Base-by-base conservation (phyloP, 2,888 invertebrate genomes). In the Aspidapion aeneum region DNA sequence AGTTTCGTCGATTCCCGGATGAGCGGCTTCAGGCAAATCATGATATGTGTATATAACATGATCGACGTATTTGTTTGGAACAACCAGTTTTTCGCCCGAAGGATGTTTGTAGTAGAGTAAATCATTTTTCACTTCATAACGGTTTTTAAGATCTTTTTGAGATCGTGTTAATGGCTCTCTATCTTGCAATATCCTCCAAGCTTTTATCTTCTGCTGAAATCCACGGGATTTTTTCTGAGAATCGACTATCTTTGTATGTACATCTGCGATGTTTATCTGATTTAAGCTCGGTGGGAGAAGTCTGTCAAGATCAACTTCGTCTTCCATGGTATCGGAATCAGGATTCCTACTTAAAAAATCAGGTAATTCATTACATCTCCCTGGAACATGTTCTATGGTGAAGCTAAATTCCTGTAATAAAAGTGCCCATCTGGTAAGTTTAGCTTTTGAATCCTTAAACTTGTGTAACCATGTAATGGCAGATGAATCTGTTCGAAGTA, bases 271-370 rank as follows among this genome's bases (percentile, higher is more conserved):
- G n/a, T n/a, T n/a, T n/a, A 48, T 9, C n/a, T 48, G 49, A 48
- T 48, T n/a, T 12, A 48, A 12, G n/a, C 49, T 12, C n/a, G 49
- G 9, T 12, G 49, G n/a, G n/a, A 12, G 12, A 18, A n/a, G n/a
- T n/a, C n/a, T n/a, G n/a, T n/a, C n/a, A n/a, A n/a, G n/a, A n/a
- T n/a, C n/a, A n/a, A n/a, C n/a, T n/a, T n/a, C n/a, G n/a, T 54
- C 54, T 9, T 12, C 7, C 7, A 7, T 17, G 17, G 7, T 9
- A 17, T 60, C 7, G 3, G 48, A 21, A 18, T 19, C 57, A n/a
- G n/a, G n/a, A n/a, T n/a, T n/a, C n/a, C n/a, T n/a, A n/a, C n/a
- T 67, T 20, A 68, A 55, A 2, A 55, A 58, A 48, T 68, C 68
- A 2, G 68, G 60, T 18, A 69, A 57, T 52, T 66, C 58, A 55